Evolutionary conservation across 2,888 invertebrate species (phyloP), one percentile per base, ranked within the genome.

Genomic region (Caenorhabditis macrosperma): DNA sequence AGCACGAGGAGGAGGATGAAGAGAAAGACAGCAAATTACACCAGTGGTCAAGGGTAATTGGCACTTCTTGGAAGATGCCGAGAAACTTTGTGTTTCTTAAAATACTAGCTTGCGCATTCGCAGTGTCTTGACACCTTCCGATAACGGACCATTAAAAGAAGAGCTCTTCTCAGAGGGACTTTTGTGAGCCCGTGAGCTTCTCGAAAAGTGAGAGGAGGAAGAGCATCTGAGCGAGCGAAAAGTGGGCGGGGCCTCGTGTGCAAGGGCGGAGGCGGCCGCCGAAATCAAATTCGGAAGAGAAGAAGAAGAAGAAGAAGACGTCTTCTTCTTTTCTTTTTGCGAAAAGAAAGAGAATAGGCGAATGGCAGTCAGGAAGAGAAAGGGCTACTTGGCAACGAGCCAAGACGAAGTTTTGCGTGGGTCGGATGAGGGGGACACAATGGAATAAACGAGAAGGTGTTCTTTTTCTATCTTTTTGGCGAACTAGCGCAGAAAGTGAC

Each of bases 221-320:
- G 41, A 46, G 30, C 15, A 44, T 17, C 9, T 1, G 24, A 24
- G 46, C 9, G 48, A 38, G n/a, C n/a, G n/a, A 59, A 46, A 74
- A 50, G 33, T 6, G 60, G 75, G 66, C 66, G 66, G 24, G 50
- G 66, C 59, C 44, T 41, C 15, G 22, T n/a, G n/a, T 15, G 22
- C 26, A 35, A 48, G 35, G 24, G 44, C 44, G 46, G 35, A 57
- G 64, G 41, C 54, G 55, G 54, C 61, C 38, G 66, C 48, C 50
- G 66, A 66, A 75, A 66, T 66, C 60, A 67, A 59, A 66, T 66
- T 66, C 35, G 38, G 60, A 60, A 50, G 44, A 48, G 33, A 33
- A 71, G 41, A 41, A 41, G 41, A 64, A 48, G 57, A 64, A 46
- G 44, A 69, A 50, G 60, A 44, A 60, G 20, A 57, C 57, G 57